Evolutionary conservation across 1,140 invertebrate species (phyloP).

Genomic region (Phthorimaea operculella): DNA sequence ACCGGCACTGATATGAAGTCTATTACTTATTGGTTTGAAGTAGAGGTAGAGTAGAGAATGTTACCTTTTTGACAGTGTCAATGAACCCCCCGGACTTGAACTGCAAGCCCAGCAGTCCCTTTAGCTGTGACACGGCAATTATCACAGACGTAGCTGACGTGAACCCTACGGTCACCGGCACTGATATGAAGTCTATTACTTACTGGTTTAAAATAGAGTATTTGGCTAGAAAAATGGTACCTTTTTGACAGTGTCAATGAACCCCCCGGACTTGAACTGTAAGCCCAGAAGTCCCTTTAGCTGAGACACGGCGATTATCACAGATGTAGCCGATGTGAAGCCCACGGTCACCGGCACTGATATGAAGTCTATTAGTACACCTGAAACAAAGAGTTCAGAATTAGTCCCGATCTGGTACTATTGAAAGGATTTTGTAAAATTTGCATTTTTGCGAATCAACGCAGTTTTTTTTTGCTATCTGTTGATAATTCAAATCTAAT

Average conservation of each 20-base stretch:
- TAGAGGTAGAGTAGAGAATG: too few relatives aligned
- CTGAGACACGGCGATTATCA: slow-evolving; percentile 91
- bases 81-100: slow-evolving; percentile 79
- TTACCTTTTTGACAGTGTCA: slow-evolving; percentile 75
- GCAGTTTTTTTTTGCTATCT: too few relatives aligned
- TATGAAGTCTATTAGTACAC: slow-evolving; percentile 95
- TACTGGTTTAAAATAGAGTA: too few relatives aligned
- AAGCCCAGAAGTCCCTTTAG: slow-evolving; percentile 86
- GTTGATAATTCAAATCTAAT: too few relatives aligned
- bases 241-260: slow-evolving; percentile 76
- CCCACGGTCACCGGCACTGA: slow-evolving; percentile 93
- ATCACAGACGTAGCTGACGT: slow-evolving; percentile 94
- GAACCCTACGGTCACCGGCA: slow-evolving; percentile 93
- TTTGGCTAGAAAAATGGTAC: too few relatives aligned
- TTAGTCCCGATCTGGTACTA: too few relatives aligned
- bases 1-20: too few relatives aligned
- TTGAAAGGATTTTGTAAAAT: too few relatives aligned
- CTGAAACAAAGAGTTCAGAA: slow-evolving; percentile 61
- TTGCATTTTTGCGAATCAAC: too few relatives aligned
- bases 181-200: slow-evolving; percentile 95
- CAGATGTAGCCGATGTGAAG: slow-evolving; percentile 92
- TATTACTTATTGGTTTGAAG: too few relatives aligned
- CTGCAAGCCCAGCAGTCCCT: slow-evolving; percentile 81
- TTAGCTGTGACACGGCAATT: slow-evolving; percentile 89
- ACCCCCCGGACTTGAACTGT: slow-evolving; percentile 77